phyloP scores from a whole-genome alignment of 2,888 invertebrate genomes.

The Euphydryas editha region DNA sequence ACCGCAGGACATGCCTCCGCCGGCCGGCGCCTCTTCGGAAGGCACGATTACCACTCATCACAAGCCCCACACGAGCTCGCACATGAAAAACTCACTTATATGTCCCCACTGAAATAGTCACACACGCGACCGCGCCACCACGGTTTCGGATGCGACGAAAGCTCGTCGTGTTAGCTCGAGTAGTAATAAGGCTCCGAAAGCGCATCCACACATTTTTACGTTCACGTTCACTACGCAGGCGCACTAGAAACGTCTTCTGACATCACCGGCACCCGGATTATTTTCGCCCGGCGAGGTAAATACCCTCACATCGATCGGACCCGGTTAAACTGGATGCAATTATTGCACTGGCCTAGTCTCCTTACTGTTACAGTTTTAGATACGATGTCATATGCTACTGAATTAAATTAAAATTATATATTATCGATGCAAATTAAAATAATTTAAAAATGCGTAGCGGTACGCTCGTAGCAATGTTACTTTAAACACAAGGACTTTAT shows the following conservation, averaged over 20 bases:
- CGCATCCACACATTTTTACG: conserved; percentile 54
- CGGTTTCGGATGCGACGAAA: conserved; percentile 45
- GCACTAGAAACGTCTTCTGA: conserved; percentile 62
- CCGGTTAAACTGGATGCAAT: conserved; percentile 82
- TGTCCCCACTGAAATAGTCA: conserved; percentile 38
- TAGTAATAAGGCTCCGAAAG: conserved; percentile 53
- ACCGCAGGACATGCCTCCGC: conserved; percentile 50
- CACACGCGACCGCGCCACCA: conserved; percentile 44
- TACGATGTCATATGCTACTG: neutral
- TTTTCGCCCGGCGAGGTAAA: conserved; percentile 83
- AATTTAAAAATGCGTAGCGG: neutral
- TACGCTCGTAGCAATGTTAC: neutral
- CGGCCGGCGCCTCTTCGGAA: conserved; percentile 47
- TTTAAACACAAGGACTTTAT: neutral
- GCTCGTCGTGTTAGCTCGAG: conserved; percentile 48
- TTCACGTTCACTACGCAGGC: conserved; percentile 49
- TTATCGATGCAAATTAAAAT: neutral
- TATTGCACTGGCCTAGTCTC: conserved; percentile 81
- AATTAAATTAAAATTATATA: neutral
- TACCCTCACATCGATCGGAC: conserved; percentile 83
- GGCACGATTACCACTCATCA: conserved; percentile 43
- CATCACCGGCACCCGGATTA: conserved; percentile 82
- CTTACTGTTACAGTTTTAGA: conserved; percentile 62
- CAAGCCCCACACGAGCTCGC: conserved; percentile 38
- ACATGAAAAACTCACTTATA: conserved; percentile 37